These are phyloP conservation scores for Lepidurus arcticus DNA, from an alignment of 1,140 invertebrate genomes.

Conservation along the genomic window DNA sequence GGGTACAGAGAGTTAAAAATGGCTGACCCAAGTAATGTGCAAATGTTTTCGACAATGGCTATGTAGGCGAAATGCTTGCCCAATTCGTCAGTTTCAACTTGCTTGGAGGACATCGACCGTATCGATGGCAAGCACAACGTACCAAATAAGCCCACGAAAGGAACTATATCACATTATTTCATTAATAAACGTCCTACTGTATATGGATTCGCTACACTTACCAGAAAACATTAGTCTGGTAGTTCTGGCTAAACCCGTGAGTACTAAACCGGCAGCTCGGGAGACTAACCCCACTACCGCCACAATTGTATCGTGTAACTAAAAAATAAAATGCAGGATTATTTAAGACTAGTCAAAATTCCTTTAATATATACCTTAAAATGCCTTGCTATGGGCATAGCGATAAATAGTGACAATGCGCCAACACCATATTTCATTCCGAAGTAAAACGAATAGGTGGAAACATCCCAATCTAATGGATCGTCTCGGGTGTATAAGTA, in stretches of 20 bases:
- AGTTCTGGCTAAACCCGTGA: constrained; percentile 43
- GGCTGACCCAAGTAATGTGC: constrained; percentile 43
- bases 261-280: constrained; percentile 41
- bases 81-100: constrained; percentile 47
- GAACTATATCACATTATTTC: constrained; percentile 41
- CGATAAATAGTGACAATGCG: constrained; percentile 43
- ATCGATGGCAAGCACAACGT: constrained; percentile 48
- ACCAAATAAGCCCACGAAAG: constrained; percentile 44
- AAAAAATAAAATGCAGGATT: neutral
- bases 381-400: constrained; percentile 41
- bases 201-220: constrained; percentile 37
- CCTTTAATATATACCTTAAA: constrained; percentile 28
- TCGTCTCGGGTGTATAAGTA: constrained; percentile 43
- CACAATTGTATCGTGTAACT: constrained; percentile 42
- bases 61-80: constrained; percentile 48
- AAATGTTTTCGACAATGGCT: constrained; percentile 45
- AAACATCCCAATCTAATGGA: constrained; percentile 44
- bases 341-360: neutral
- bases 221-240: constrained; percentile 44
- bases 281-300: constrained; percentile 45
- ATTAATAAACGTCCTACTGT: neutral
- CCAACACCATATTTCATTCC: constrained; percentile 45
- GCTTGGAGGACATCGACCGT: constrained; percentile 46
- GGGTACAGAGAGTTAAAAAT: constrained; percentile 47
- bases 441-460: constrained; percentile 45